These are phyloP conservation scores for Micropterix aruncella DNA, from an alignment of 2,888 invertebrate species.

Conservation along the genomic window DNA sequence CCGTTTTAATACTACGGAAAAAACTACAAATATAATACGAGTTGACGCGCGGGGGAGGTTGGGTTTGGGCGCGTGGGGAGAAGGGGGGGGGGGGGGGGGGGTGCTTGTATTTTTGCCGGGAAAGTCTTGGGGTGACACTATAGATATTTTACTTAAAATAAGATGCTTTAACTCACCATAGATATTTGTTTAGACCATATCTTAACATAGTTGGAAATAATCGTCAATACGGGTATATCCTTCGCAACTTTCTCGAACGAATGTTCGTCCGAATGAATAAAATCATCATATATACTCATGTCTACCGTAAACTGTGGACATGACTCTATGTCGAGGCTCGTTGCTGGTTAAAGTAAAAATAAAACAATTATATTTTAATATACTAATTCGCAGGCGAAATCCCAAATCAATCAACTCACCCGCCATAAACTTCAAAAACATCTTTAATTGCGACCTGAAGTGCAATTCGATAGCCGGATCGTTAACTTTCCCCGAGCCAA, in stretches of 20 bases:
- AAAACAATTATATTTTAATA: not conserved
- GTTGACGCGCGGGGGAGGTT: too few species aligned
- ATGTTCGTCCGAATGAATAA: conserved; percentile 40
- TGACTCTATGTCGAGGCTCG: conserved; percentile 48
- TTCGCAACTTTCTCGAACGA: conserved; percentile 43
- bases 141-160: not conserved
- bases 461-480: too few species aligned
- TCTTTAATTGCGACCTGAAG: too few species aligned
- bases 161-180: conserved; percentile 30
- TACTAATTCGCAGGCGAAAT: too few species aligned
- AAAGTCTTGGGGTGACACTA: not conserved
- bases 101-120: too few species aligned
- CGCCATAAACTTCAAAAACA: too few species aligned
- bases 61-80: too few species aligned
- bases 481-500: too few species aligned
- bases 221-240: conserved; percentile 42
- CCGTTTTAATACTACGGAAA: too few species aligned
- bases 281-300: conserved; percentile 38
- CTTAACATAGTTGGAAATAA: conserved; percentile 48
- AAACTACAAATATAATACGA: too few species aligned
- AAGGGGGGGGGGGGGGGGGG: too few species aligned
- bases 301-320: conserved; percentile 47
- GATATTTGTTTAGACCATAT: conserved; percentile 61
- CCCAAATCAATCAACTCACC: too few species aligned
- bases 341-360: conserved; percentile 26